Percentiles rank a stretch among this genome's conserved stretches.
Conservation (phyloP, 2,797 vertebrate species). For the Gouania willdenowi region DNA sequence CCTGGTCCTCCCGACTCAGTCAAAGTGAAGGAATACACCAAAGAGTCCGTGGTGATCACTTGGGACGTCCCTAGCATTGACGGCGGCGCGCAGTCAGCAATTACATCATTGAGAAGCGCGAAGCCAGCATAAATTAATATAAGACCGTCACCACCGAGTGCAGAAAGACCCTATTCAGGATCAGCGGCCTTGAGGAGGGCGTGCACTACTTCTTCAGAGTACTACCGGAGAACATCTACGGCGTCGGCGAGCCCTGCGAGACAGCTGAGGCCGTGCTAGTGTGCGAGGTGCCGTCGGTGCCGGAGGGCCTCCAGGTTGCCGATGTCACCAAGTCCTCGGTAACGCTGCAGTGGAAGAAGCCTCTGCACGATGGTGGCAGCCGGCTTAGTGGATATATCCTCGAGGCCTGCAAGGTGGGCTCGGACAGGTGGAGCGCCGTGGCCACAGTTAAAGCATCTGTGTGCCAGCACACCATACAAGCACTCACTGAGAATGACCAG, state of each 20-base stretch:
- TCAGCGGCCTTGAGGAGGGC: constrained; percentile 89
- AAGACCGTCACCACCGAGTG: constrained; percentile 96
- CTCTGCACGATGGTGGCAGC: constrained; percentile 89
- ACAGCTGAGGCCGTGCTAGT: constrained; percentile 86
- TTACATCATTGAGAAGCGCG: constrained; percentile 95
- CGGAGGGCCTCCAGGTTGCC: constrained; percentile 83
- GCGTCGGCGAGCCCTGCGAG: constrained; percentile 93
- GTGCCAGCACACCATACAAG: constrained; percentile 83
- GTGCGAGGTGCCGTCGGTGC: constrained; percentile 91
- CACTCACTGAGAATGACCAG: constrained; percentile 92
- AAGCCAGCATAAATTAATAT: constrained; percentile 95
- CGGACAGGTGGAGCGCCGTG: constrained; percentile 90
- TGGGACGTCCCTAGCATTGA: constrained; percentile 95
- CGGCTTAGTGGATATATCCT: constrained; percentile 87
- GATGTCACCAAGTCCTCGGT: constrained; percentile 90
- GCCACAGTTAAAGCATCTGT: constrained; percentile 83
- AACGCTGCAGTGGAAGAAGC: constrained; percentile 89
- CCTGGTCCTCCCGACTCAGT: constrained; percentile 91
- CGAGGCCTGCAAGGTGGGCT: constrained; percentile 90
- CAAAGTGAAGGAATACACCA: constrained; percentile 93
- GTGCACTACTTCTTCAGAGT: constrained; percentile 95
- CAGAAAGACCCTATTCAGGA: constrained; percentile 91
- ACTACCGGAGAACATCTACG: constrained; percentile 96
- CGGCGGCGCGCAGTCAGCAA: constrained; percentile 95
- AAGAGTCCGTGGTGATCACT: constrained; percentile 94